phyloP scores from a whole-genome alignment of 1,140 invertebrate species.

The Acyrthosiphon pisum region DNA sequence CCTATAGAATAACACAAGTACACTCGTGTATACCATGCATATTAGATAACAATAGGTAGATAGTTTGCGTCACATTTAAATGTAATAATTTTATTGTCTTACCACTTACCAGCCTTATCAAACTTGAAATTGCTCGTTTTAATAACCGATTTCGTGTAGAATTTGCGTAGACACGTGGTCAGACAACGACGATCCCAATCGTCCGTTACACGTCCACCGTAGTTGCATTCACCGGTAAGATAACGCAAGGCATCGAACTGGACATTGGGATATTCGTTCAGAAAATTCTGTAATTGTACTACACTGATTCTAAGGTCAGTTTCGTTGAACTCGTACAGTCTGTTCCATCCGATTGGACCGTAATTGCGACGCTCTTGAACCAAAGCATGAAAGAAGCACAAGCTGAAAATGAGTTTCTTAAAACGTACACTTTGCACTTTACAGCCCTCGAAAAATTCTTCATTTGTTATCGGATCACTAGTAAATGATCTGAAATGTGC shows the following conservation, averaged over 20 bases:
- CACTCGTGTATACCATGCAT: no score
- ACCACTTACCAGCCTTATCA: constrained; percentile 57
- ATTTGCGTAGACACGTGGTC: constrained; percentile 81
- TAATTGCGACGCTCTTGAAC: constrained; percentile 91
- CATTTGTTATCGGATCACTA: constrained; percentile 85
- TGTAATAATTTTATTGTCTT: background rate
- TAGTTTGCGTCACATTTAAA: background rate
- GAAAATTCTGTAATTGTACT: constrained; percentile 46
- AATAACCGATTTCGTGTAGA: constrained; percentile 71
- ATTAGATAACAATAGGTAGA: background rate
- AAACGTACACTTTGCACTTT: constrained; percentile 76
- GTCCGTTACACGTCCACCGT: constrained; percentile 93
- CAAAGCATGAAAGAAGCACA: constrained; percentile 95
- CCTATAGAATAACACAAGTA: constrained; percentile 63
- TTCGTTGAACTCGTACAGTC: constrained; percentile 94
- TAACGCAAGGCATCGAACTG: constrained; percentile 90
- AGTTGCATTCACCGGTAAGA: constrained; percentile 94
- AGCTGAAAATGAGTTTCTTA: constrained; percentile 85
- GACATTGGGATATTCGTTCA: constrained; percentile 69
- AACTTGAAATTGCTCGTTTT: constrained; percentile 59
- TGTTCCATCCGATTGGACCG: constrained; percentile 94
- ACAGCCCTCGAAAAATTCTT: constrained; percentile 86
- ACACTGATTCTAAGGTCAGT: constrained; percentile 89
- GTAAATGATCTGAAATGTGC: constrained; percentile 72
- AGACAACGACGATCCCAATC: constrained; percentile 92